Percentiles rank a stretch among this genome's conserved stretches.
Conservation (phyloP, 2,113 vertebrate species). For the Microtus richardsoni region DNA sequence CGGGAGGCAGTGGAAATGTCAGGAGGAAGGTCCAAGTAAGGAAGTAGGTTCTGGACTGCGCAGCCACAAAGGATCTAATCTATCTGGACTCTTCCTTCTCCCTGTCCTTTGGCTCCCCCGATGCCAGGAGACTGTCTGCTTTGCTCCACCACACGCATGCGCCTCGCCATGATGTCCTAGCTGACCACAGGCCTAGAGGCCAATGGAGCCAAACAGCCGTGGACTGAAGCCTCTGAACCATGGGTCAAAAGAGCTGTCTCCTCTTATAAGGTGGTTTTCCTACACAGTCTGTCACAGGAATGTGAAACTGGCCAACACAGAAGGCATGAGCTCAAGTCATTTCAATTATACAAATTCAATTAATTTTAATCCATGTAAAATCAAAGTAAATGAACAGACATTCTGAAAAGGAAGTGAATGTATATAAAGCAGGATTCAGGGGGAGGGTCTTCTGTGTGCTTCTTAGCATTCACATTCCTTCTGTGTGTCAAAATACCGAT, state of each 20-base stretch:
- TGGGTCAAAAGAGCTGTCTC: background rate
- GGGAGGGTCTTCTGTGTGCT: too few relatives aligned
- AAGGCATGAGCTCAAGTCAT: background rate
- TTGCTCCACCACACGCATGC: background rate
- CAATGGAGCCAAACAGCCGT: background rate
- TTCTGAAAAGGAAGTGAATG: background rate
- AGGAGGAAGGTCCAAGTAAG: background rate
- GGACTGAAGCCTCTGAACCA: background rate
- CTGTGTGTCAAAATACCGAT: background rate
- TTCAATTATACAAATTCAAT: background rate
- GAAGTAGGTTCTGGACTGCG: background rate
- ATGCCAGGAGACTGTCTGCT: background rate
- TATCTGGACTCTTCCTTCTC: background rate
- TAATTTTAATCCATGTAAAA: slow-evolving; percentile 52
- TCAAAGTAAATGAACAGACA: slow-evolving; percentile 22
- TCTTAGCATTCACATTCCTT: slow-evolving; percentile 6
- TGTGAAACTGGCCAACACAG: background rate
- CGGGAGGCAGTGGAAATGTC: background rate
- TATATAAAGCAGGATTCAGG: background rate
- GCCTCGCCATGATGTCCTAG: background rate
- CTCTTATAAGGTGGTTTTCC: background rate
- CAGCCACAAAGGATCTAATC: background rate
- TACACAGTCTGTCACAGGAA: background rate
- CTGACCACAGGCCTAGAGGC: background rate
- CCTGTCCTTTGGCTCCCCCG: background rate